These are phyloP conservation scores for Hypomesus transpacificus DNA, from an alignment of 2,113 vertebrate species.

Conservation along the genomic window DNA sequence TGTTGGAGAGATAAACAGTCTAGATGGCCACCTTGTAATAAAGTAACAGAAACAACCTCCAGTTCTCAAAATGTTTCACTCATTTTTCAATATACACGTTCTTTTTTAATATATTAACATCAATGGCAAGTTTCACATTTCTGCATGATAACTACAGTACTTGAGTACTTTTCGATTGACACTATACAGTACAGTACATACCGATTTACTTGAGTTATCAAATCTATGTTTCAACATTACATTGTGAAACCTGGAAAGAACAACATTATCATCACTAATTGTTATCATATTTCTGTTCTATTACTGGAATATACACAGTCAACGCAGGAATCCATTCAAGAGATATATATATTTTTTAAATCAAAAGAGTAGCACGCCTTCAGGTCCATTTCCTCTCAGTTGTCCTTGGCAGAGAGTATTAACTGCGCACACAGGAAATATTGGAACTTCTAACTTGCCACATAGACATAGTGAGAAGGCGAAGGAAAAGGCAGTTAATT, in stretches of 20 bases:
- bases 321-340: conserved; percentile 42
- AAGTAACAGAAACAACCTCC: conserved; percentile 46
- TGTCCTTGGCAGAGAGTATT: conserved; percentile 65
- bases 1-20: conserved; percentile 65
- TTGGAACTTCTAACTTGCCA: conserved; percentile 36
- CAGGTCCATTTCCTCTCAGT: conserved; percentile 40
- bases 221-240: not conserved
- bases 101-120: conserved; percentile 50
- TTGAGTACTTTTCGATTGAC: conserved; percentile 39
- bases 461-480: conserved; percentile 55
- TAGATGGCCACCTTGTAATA: conserved; percentile 50
- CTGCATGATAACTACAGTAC: conserved; percentile 31
- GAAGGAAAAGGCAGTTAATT: conserved; percentile 64
- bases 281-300: conserved; percentile 36
- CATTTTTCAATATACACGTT: conserved; percentile 17
- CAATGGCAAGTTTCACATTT: conserved; percentile 24
- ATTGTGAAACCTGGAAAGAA: conserved; percentile 1
- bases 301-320: conserved; percentile 45
- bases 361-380: conserved; percentile 33
- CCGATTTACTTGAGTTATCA: conserved; percentile 31
- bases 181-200: conserved; percentile 10
- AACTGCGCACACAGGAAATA: conserved; percentile 37
- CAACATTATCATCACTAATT: conserved; percentile 11
- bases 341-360: conserved; percentile 29
- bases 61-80: conserved; percentile 14